Evolutionary conservation across 2,888 invertebrate species (phyloP), one percentile per base, ranked within the genome.

Genomic region (Drosophila emarginata): DNA sequence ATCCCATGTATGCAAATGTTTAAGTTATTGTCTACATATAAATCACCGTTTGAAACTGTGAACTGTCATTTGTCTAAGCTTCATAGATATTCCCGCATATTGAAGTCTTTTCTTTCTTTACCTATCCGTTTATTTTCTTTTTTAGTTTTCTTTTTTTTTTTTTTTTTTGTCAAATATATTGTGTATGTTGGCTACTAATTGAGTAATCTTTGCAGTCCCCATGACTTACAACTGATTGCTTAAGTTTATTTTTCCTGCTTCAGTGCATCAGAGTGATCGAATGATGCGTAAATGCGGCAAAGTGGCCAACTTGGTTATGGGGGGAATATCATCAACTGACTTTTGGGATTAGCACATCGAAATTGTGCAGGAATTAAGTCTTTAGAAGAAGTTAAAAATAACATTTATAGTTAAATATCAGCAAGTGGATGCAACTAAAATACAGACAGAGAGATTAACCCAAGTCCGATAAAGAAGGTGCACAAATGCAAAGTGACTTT

Each of bases 191-290:
- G 52, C 26, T 26, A 52, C 52, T 26, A 26, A 23, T 52, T 57
- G 11, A 14, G 14, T 14, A 26, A 57, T 40, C n/a, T 39, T 37
- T 21, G 14, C 36, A 21, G 14, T 37, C 4, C 2, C 4, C 15
- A 28, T 18, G 59, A 18, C 26, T 54, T 50, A 36, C 64, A 63
- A 58, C 57, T n/a, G 52, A 32, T 52, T 28, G 6, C 36, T 50
- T 50, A 53, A 64, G 40, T 67, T 63, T 39, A 2, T 39, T 39
- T 39, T 14, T 61, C 69, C 75, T 73, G 75, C 75, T 64, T 80
- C 78, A 76, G 64, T 79, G 80, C 73, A 56, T 69, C 67, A 72
- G 32, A 11, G 64, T 79, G 81, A 81, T 80, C 75, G 80, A 80
- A 79, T 74, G 80, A 79, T 74, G 80, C 69, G 72, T 60, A 66